Evolutionary conservation across 2,888 invertebrate genomes (phyloP), one percentile per base, ranked within the genome.

Genomic region (Hesperia comma): DNA sequence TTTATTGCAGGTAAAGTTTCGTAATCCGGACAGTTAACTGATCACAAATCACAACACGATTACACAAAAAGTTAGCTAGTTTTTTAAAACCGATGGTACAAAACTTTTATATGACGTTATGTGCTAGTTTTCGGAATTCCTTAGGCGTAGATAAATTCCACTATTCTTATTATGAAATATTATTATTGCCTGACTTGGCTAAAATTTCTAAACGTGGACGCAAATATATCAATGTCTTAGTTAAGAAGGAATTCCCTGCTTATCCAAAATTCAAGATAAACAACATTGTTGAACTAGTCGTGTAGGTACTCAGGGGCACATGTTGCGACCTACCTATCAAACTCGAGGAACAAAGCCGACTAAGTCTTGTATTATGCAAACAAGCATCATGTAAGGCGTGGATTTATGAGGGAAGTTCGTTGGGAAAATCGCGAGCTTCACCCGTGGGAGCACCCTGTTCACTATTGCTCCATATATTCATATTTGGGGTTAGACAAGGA

Each of bases 341-440:
- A 88, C 87, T 87, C 79, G 72, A 76, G 77, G 80, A 88, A 90
- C 90, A 90, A 90, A 88, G 88, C 79, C 76, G 77, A 75, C 87
- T 88, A 86, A 89, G 90, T 90, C 88, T 88, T 91, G 89, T 92
- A 91, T 92, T 92, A 92, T 92, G 91, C 91, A 92, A 92, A 92
- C 90, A 87, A 85, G 90, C 88, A 91, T 92, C 89, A 90, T 88
- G 90, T 89, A 89, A 90, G 89, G 90, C 87, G 86, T 85, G 86
- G 90, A 92, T 92, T 91, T 92, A 92, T 90, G 91, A 87, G 86
- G 79, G 84, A 91, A 92, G 88, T 92, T 92, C 84, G 86, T 84
- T 83, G 84, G 77, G 85, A 67, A 83, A 86, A 85, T 88, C 88
- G 85, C 85, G 80, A 80, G 85, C 79, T 74, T 74, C 79, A 79